Percentiles rank a stretch among this genome's conserved stretches.
Conservation (phyloP, 2,888 invertebrate species). For the Dermolepida albohirtum region DNA sequence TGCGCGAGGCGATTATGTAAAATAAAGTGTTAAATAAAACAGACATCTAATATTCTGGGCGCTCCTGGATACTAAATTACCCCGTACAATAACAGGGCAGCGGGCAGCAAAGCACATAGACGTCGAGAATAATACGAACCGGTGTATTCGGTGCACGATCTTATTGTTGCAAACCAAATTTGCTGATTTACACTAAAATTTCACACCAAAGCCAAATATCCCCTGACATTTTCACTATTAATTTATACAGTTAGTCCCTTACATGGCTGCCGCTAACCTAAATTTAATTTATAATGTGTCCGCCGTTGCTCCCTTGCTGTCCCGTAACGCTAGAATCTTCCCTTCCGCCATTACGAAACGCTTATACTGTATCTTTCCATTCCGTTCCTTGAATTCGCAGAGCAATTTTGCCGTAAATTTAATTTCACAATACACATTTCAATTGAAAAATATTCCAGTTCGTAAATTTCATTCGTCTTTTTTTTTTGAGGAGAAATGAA, state of each 20-base stretch:
- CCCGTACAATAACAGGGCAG: constrained; percentile 16
- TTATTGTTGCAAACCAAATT: constrained; percentile 47
- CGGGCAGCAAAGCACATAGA: neutral
- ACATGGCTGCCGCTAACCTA: constrained; percentile 46
- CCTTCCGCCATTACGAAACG: neutral
- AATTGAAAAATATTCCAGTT: no score
- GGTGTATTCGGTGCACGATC: constrained; percentile 32
- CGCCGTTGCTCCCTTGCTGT: no score
- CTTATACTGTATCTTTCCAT: constrained; percentile 1
- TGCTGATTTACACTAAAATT: constrained; percentile 49
- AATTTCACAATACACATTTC: constrained; percentile 3
- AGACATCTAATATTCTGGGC: constrained; percentile 21
- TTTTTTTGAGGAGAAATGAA: no score
- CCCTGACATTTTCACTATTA: constrained; percentile 55
- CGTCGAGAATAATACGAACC: constrained; percentile 12
- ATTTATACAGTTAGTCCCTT: constrained; percentile 53
- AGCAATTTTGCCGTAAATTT: constrained; percentile 13
- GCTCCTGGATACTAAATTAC: constrained; percentile 27
- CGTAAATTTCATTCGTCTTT: no score
- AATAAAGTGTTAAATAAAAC: constrained; percentile 30
- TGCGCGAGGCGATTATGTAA: constrained; percentile 18
- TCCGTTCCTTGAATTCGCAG: neutral
- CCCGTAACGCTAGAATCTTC: neutral
- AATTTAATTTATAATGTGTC: constrained; percentile 4
- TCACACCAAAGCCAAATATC: constrained; percentile 48